These are phyloP conservation scores for Psammodynastes pulverulentus DNA, from an alignment of 2,113 vertebrate genomes.

Conservation along the genomic window DNA sequence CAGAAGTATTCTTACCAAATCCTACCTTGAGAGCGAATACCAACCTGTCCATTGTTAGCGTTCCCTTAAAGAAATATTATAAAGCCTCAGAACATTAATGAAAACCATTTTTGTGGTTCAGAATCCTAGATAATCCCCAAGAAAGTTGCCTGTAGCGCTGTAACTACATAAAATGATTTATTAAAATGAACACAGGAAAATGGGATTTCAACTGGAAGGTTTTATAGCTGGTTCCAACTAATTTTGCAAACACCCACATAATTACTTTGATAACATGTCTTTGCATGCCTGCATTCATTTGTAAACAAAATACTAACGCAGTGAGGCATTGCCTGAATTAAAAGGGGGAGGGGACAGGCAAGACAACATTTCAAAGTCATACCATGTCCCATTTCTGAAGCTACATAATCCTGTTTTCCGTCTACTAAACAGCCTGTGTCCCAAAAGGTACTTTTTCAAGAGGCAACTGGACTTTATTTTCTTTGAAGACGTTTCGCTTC, in stretches of 20 bases:
- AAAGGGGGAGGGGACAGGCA: not conserved
- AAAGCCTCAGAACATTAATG: not conserved
- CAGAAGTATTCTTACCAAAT: not conserved
- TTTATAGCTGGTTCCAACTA: not conserved
- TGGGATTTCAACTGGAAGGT: not conserved
- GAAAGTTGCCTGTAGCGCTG: too few species aligned
- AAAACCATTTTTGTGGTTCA: not conserved
- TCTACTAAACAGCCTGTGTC: not conserved
- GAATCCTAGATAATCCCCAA: not conserved
- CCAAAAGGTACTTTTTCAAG: too few species aligned
- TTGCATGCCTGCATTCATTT: not conserved
- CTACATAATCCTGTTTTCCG: not conserved
- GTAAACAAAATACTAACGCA: not conserved
- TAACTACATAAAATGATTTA: not conserved
- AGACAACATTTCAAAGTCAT: not conserved
- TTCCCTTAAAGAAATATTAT: not conserved
- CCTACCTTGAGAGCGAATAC: not conserved
- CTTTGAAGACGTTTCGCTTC: too few species aligned
- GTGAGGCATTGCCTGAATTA: not conserved
- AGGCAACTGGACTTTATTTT: too few species aligned
- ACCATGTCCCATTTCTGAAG: not conserved
- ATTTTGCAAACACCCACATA: not conserved
- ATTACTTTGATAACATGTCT: not conserved
- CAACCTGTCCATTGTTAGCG: not conserved
- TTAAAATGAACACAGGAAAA: not conserved